Evolutionary conservation across 2,888 invertebrate species (phyloP), one percentile per base, ranked within the genome.

Genomic region (Eristalinus aeneus): DNA sequence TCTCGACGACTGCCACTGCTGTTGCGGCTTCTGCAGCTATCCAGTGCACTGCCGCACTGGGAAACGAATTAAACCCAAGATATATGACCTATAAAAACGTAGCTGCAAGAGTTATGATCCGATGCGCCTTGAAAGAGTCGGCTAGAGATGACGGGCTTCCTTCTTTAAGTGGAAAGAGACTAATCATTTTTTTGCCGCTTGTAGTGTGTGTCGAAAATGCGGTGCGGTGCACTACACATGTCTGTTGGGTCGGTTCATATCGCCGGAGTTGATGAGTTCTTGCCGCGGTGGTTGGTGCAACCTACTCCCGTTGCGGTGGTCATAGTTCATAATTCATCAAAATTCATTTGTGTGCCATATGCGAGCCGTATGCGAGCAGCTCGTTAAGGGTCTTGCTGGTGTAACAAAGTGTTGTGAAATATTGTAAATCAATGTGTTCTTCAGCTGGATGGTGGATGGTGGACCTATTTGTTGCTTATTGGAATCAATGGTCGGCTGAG

Each of bases 1-100:
- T 74, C 74, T 56, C 53, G 53, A 68, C 34, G 36, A 27, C 46
- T 53, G 61, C 63, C 36, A 46, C 46, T 53, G 53, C 34, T 53
- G 82, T 16, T 64, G 72, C 56, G 10, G 56, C 11, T 22, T 56
- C 56, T 56, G 56, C 56, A 22, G 23, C 22, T 23, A 11, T 22
- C 9, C 54, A 5, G 54, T 4, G 39, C 39, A 46, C 16, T 5
- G 46, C n/a, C 8, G 76, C 64, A 74, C 16, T 58, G 56, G 68
- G 72, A 85, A 85, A 80, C 72, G 85, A 85, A 85, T 85, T 85
- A 80, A 60, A 68, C 68, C 32, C 53, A 74, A 85, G 85, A 85
- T 85, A 80, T 85, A 85, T 69, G 85, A 85, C 80, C 85, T 85
- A 85, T 85, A 85, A 85, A 85, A 85, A 76, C 73, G 85, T 85